These are phyloP conservation scores for Zaprionus tsacasi DNA, from an alignment of 1,140 invertebrate species.

Conservation along the genomic window DNA sequence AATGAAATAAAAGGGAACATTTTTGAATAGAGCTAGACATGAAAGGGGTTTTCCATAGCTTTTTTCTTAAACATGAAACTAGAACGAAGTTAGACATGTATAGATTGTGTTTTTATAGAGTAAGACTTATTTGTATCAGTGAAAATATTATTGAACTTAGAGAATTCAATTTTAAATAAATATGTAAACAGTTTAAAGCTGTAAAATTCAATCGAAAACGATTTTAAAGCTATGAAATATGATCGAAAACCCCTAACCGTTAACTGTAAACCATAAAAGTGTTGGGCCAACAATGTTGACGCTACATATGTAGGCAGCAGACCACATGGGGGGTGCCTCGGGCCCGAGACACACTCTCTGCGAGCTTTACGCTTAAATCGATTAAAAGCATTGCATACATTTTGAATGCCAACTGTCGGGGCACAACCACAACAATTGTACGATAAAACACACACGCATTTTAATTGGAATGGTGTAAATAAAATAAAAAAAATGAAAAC, in stretches of 20 bases:
- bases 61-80: background rate
- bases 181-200: background rate
- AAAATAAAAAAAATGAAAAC: constrained; percentile 13
- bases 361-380: constrained; percentile 50
- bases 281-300: constrained; percentile 41
- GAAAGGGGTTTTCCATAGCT: background rate
- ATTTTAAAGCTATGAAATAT: background rate
- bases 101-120: background rate
- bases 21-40: background rate
- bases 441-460: constrained; percentile 23
- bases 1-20: background rate
- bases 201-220: background rate
- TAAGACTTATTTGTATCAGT: background rate
- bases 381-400: constrained; percentile 68
- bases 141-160: background rate
- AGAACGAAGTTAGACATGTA: background rate
- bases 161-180: background rate
- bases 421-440: constrained; percentile 23
- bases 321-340: background rate
- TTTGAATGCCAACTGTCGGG: constrained; percentile 60
- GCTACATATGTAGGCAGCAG: background rate
- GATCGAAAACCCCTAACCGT: background rate
- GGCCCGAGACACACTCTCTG: constrained; percentile 5
- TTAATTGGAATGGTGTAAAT: constrained; percentile 12
- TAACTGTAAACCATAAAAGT: constrained; percentile 17